Base-by-base conservation (phyloP, 2,888 invertebrate species). In the Tipula unca region DNA sequence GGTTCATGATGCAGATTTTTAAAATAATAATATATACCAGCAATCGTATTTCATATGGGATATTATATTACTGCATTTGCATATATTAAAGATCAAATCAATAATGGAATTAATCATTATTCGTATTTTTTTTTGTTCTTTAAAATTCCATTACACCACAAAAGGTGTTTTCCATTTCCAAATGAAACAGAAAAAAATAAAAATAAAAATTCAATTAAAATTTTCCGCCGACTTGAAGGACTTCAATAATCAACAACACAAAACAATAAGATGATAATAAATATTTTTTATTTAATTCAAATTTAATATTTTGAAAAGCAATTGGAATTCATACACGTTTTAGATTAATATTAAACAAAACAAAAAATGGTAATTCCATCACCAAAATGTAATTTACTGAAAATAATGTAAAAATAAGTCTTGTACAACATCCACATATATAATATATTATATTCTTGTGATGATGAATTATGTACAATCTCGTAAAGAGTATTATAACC, bases 371-470 rank as follows among this genome's bases (percentile, higher is more conserved):
- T 32, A 83, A 32, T 83, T 83, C 83, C 83, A 83, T 83, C 83
- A 83, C 83, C 83, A 83, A 83, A 83, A 83, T 83, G 83, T 83
- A 83, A 83, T 83, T 83, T 83, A 35, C 83, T 32, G 83, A 83
- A 83, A 83, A 83, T 83, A 83, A 83, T 83, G 29, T 35, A 83
- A 32, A 83, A 83, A 83, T 32, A 32, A 29, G 29, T 83, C 17
- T 32, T 83, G 83, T 83, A 32, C 35, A 48, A 25, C 69, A 25
- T 69, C 10, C 69, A 69, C 25, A 17, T 17, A 25, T 69, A 3
- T 25, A 25, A 69, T 69, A 25, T 10, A 54, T 35, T 13, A 39
- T 39, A 39, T 39, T 42, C 48, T 54, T 54, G 48, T 17, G n/a
- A 54, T 54, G 48, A 54, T 54, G 48, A 54, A 54, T 54, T 54